These are phyloP conservation scores for Oostethus manadensis DNA, from an alignment of 2,113 vertebrate genomes.

Conservation along the genomic window DNA sequence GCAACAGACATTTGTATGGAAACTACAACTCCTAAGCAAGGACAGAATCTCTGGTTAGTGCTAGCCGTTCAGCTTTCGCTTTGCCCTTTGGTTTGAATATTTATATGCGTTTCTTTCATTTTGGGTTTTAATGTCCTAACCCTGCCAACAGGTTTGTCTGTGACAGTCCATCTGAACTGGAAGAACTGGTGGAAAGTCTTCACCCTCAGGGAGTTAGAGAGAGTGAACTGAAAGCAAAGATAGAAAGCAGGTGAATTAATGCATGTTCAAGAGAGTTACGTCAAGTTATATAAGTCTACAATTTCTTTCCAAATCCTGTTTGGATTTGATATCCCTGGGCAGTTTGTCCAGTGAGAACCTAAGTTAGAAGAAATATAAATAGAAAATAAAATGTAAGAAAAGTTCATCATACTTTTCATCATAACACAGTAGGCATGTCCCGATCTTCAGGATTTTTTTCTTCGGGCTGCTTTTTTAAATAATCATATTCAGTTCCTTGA, in stretches of 20 bases:
- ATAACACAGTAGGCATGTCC: too few species aligned
- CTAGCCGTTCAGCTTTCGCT: background rate
- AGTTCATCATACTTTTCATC: background rate
- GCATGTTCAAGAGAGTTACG: background rate
- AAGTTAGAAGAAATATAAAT: background rate
- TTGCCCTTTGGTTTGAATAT: background rate
- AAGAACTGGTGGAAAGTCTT: conserved; percentile 84
- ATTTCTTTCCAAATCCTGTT: background rate
- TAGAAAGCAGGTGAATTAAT: conserved; percentile 78
- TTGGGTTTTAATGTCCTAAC: background rate
- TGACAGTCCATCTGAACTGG: conserved; percentile 83
- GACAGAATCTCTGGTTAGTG: conserved; percentile 92
- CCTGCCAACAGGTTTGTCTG: conserved; percentile 83
- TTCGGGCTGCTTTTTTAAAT: too few species aligned
- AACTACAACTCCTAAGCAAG: conserved; percentile 88
- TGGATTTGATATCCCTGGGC: background rate
- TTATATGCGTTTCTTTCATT: background rate
- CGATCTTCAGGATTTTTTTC: too few species aligned
- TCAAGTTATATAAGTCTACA: too few species aligned
- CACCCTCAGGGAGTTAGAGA: conserved; percentile 91
- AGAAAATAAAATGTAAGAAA: background rate
- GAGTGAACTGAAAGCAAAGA: conserved; percentile 82
- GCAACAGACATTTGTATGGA: conserved; percentile 70
- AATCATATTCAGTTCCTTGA: too few species aligned
- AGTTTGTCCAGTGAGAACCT: too few species aligned